Evolutionary conservation across 1,140 invertebrate genomes (phyloP), one percentile per base, ranked within the genome.

Genomic region (Delia radicum): DNA sequence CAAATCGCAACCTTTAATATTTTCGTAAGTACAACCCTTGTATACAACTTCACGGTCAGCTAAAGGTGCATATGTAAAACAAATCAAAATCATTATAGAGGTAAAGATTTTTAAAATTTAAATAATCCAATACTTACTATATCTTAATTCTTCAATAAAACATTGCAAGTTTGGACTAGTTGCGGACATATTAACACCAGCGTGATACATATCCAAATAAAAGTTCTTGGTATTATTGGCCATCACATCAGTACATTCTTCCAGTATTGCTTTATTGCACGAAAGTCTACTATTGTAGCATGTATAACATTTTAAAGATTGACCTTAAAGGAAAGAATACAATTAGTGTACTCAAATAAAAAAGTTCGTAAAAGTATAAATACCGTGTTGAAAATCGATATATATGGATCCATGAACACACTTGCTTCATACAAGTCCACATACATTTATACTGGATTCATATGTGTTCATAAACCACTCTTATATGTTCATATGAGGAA

Each of bases 21-120:
- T 72, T 8, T 2, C 31, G 31, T 72, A 77, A 12, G 61, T 26
- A 18, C 76, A 77, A 31, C 76, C 73, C 28, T 72, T 77, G 26
- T 75, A 71, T 18, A 8, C n/a, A 13, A 71, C 15, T 26, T 77
- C 76, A 31, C 29, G 26, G 27, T 2, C 31, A 15, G 21, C 71
- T 73, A 10, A n/a, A n/a, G n/a, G n/a, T n/a, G n/a, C n/a, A n/a
- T n/a, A n/a, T n/a, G n/a, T n/a, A 1, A 31, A 24, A 62, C n/a
- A n/a, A 29, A 3, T 26, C 27, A 42, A 15, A 15, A 42, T 13
- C 12, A 42, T 3, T 5, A 33, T 33, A 33, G 31, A 10, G n/a
- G 12, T 42, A 15, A 15, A 8, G 37, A 5, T 1, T 42, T 33
- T 33, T 33, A 10, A 10, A 2, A 4, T 10, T 2, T 15, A 46